Conservation (phyloP, 2,113 vertebrate genomes). For the Vidua macroura region DNA sequence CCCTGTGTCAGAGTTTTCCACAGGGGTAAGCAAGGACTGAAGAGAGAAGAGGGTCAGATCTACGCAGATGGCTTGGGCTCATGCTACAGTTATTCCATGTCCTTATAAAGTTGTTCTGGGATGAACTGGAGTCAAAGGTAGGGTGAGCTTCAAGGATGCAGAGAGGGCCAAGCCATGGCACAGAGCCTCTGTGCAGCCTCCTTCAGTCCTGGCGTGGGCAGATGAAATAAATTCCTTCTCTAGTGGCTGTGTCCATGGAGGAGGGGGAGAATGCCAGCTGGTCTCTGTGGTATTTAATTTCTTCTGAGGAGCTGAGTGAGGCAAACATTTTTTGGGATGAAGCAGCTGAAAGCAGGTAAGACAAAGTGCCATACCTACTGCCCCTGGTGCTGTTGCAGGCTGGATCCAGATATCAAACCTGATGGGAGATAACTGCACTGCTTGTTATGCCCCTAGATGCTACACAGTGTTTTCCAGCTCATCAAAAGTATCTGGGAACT, state of each 20-base stretch:
- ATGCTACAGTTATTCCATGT: background rate
- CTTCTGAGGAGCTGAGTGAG: background rate
- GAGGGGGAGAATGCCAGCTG: slow-evolving; percentile 45
- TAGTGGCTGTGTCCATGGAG: background rate
- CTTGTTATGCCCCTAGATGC: background rate
- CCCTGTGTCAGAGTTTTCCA: background rate
- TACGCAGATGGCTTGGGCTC: background rate
- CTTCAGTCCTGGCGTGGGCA: background rate
- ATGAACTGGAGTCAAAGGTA: background rate
- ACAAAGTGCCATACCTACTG: background rate
- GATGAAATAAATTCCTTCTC: background rate
- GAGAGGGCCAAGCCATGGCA: background rate
- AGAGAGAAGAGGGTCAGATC: background rate
- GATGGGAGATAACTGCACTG: background rate
- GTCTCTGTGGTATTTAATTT: background rate
- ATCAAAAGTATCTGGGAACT: background rate
- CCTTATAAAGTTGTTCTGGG: background rate
- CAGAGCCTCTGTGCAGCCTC: background rate
- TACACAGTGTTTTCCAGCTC: background rate
- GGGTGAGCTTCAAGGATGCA: background rate
- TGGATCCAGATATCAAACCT: background rate
- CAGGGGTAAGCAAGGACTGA: background rate
- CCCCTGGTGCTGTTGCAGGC: background rate
- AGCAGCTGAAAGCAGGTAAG: background rate
- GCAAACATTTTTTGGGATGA: background rate